A percentile compares a stretch with the other conserved stretches of the same genome.
These are phyloP conservation scores for Xestobium rufovillosum DNA, from an alignment of 2,888 invertebrate species.

Conservation along the genomic window DNA sequence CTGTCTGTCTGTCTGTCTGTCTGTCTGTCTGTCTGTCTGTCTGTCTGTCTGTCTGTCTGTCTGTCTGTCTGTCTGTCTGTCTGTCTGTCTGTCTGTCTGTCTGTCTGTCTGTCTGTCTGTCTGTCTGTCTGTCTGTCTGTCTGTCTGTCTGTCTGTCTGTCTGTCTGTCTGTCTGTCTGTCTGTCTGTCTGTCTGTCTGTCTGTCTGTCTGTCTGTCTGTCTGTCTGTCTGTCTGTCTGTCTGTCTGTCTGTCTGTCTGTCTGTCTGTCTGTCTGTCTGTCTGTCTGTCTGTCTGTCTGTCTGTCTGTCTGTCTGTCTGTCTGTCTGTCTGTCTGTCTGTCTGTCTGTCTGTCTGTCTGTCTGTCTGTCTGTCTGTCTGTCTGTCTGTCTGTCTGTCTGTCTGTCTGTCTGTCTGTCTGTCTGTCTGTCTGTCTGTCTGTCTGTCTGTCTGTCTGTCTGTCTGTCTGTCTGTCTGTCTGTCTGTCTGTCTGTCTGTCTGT, in stretches of 20 bases:
- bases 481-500: conserved; percentile 22
- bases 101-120: conserved; percentile 19
- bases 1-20: conserved; percentile 20
- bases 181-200: conserved; percentile 20
- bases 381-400: conserved; percentile 27
- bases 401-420: conserved; percentile 20
- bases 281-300: conserved; percentile 20
- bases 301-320: conserved; percentile 23
- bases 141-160: conserved; percentile 20
- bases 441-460: conserved; percentile 21
- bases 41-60: conserved; percentile 20
- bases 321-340: conserved; percentile 22
- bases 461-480: conserved; percentile 21
- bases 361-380: conserved; percentile 35
- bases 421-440: conserved; percentile 21
- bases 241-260: conserved; percentile 22
- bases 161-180: conserved; percentile 19
- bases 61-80: conserved; percentile 20
- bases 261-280: conserved; percentile 19
- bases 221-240: conserved; percentile 20
- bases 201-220: conserved; percentile 20
- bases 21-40: conserved; percentile 22
- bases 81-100: conserved; percentile 21
- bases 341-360: conserved; percentile 22
- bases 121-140: conserved; percentile 19